Evolutionary conservation across 2,113 vertebrate genomes (phyloP).

Genomic region (Ovis aries): DNA sequence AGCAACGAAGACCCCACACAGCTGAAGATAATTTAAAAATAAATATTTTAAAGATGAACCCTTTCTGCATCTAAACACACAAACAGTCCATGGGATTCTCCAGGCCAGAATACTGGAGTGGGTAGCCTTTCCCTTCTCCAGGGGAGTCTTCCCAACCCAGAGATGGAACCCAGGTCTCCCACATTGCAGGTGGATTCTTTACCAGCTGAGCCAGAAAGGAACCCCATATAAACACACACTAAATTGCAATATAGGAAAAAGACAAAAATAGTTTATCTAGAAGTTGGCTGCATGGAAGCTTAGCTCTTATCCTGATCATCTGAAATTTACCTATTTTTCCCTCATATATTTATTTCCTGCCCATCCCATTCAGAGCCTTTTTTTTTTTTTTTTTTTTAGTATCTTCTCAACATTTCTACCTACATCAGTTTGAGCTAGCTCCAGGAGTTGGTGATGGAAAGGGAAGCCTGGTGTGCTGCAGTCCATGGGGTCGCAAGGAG

Average conservation of each 20-base stretch:
- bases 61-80: background rate
- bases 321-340: background rate
- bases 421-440: background rate
- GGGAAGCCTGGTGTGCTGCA: background rate
- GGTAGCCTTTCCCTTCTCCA: background rate
- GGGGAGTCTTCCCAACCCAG: background rate
- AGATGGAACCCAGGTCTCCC: background rate
- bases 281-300: background rate
- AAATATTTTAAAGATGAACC: background rate
- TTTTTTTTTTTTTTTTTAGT: background rate
- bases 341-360: rapidly evolving
- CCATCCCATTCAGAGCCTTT: background rate
- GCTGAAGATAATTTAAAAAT: rapidly evolving
- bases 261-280: background rate
- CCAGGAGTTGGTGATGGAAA: background rate
- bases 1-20: background rate
- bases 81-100: background rate
- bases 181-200: rapidly evolving
- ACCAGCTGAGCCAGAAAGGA: background rate
- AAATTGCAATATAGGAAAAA: background rate
- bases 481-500: background rate
- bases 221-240: background rate
- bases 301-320: no score
- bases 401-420: background rate
- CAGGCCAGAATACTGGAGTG: background rate